Evolutionary conservation across 2,797 vertebrate genomes (phyloP).

Genomic region (Hyperoplus immaculatus): DNA sequence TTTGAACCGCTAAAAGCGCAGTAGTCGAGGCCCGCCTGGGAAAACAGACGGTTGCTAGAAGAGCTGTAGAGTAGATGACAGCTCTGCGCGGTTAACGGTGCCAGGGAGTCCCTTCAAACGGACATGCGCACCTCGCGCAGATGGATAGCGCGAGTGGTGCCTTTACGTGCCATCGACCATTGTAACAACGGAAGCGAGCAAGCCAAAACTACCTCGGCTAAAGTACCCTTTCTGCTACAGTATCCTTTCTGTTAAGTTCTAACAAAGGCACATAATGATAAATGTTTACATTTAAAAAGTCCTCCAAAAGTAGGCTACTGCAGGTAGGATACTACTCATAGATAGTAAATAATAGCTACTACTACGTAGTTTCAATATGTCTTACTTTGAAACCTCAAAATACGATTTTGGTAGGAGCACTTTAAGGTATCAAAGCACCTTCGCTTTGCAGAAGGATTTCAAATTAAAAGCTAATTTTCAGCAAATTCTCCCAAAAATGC

Average conservation of each 20-base stretch:
- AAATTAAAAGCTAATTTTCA: constrained; percentile 60
- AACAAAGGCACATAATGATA: not conserved
- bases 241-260: not conserved
- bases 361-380: not conserved
- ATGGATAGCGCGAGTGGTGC: constrained; percentile 28
- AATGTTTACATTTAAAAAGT: not conserved
- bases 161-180: constrained; percentile 7
- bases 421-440: not conserved
- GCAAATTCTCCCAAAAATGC: not conserved
- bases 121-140: constrained; percentile 50
- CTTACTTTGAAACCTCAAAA: fast-evolving
- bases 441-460: not conserved
- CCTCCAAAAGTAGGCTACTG: not conserved
- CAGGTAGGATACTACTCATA: too few relatives aligned
- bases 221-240: not conserved
- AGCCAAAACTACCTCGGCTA: not conserved
- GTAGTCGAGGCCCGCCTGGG: not conserved
- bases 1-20: not conserved
- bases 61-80: constrained; percentile 44
- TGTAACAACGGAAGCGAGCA: not conserved
- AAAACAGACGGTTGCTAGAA: not conserved
- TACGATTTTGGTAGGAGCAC: not conserved
- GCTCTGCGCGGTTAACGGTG: not conserved
- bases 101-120: not conserved
- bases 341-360: too few relatives aligned